phyloP scores from a whole-genome alignment of 2,113 vertebrate genomes.

The Galbula dea region DNA sequence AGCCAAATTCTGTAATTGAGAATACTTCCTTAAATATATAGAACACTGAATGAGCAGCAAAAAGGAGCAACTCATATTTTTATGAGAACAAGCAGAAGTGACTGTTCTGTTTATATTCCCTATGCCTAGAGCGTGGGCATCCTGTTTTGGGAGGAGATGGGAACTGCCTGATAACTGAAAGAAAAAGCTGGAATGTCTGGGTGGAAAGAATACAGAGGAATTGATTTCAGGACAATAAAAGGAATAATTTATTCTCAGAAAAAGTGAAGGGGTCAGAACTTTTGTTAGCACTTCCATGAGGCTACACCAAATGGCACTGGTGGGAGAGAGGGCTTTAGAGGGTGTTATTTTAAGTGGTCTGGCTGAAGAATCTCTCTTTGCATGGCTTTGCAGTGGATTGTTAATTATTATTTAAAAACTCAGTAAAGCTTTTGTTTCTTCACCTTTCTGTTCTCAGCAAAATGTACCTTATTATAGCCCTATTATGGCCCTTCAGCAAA shows the following conservation, averaged over 20 bases:
- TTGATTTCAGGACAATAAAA: background rate
- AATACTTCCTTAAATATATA: background rate
- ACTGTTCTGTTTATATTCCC: background rate
- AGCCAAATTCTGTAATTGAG: constrained; percentile 39
- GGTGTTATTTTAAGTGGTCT: background rate
- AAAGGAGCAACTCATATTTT: background rate
- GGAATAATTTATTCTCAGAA: background rate
- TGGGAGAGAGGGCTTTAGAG: background rate
- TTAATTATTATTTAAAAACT: constrained; percentile 7
- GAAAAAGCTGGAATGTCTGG: background rate
- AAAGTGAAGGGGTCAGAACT: background rate
- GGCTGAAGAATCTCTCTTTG: background rate
- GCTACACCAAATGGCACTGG: background rate
- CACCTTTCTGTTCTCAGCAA: background rate
- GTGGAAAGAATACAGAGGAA: background rate
- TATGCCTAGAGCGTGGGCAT: background rate
- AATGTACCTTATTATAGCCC: background rate
- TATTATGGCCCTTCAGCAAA: background rate
- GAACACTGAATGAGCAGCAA: background rate
- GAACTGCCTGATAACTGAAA: background rate
- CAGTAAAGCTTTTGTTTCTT: background rate
- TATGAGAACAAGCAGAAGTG: background rate
- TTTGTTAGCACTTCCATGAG: background rate
- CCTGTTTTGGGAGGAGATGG: rapidly evolving
- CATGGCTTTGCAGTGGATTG: background rate